Conservation (phyloP, 2,797 vertebrate species). For the Macropus fuliginosus region DNA sequence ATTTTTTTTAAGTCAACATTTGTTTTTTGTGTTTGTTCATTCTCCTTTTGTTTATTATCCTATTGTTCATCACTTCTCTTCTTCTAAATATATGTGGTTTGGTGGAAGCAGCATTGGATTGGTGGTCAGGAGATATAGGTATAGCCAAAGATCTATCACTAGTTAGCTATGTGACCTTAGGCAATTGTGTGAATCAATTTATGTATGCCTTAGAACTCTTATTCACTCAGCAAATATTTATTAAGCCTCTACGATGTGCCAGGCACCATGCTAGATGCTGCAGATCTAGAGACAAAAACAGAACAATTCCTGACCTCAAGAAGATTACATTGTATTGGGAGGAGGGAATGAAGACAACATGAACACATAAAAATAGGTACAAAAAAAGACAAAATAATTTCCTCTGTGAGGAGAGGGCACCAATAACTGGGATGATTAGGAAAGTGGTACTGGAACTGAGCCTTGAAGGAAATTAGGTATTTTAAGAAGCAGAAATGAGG, state of each 20-base stretch:
- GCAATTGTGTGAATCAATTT: not conserved
- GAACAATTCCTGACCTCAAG: not conserved
- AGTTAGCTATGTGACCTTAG: not conserved
- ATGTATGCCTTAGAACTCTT: not conserved
- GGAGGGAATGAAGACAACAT: not conserved
- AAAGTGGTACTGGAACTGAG: not conserved
- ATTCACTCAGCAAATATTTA: not conserved
- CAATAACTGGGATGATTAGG: not conserved
- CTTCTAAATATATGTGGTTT: not conserved
- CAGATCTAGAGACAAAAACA: not conserved
- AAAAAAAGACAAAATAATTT: not conserved
- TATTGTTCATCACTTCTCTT: not conserved
- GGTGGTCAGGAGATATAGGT: not conserved
- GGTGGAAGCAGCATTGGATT: not conserved
- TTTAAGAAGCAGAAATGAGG: not conserved
- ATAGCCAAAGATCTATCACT: not conserved
- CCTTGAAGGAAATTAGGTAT: not conserved
- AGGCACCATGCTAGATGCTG: not conserved
- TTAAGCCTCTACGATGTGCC: not conserved
- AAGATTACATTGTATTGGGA: not conserved
- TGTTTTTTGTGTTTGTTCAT: slow-evolving; percentile 32
- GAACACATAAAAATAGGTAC: not conserved
- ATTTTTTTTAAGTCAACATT: slow-evolving; percentile 47
- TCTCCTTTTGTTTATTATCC: not conserved
- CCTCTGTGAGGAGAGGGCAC: not conserved